These are phyloP conservation scores for Sebastiscus albofasciatus DNA, from an alignment of 2,797 vertebrate species.

Conservation along the genomic window DNA sequence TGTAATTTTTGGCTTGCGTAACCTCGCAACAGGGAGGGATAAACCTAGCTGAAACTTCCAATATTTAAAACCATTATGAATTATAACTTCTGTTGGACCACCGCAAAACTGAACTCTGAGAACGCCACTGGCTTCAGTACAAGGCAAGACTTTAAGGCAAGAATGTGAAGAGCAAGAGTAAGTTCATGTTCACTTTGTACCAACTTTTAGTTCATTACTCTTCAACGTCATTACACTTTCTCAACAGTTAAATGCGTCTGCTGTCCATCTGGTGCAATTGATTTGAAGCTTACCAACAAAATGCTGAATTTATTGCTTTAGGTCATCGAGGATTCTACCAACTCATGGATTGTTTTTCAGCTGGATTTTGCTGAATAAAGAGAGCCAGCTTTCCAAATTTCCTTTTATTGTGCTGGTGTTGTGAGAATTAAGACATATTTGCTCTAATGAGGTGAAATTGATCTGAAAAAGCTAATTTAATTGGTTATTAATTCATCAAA, in stretches of 20 bases:
- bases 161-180: not conserved
- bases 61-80: too few species aligned
- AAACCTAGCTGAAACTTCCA: too few species aligned
- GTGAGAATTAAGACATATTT: not conserved
- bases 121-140: too few species aligned
- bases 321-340: not conserved
- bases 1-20: too few species aligned
- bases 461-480: not conserved
- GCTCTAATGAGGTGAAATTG: not conserved
- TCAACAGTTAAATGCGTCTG: not conserved
- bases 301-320: conserved; percentile 27
- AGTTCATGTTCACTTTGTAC: not conserved
- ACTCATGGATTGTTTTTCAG: conserved; percentile 7
- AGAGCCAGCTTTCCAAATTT: not conserved
- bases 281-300: conserved; percentile 38
- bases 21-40: too few species aligned
- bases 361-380: conserved; percentile 14
- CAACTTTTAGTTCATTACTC: conserved; percentile 19
- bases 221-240: conserved; percentile 10
- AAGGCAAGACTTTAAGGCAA: not conserved
- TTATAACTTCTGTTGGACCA: not conserved
- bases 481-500: not conserved
- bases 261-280: conserved; percentile 34
- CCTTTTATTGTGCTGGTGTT: not conserved
- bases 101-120: not conserved